Conservation (phyloP, 2,888 invertebrate genomes). For the Oxytorus armatus region DNA sequence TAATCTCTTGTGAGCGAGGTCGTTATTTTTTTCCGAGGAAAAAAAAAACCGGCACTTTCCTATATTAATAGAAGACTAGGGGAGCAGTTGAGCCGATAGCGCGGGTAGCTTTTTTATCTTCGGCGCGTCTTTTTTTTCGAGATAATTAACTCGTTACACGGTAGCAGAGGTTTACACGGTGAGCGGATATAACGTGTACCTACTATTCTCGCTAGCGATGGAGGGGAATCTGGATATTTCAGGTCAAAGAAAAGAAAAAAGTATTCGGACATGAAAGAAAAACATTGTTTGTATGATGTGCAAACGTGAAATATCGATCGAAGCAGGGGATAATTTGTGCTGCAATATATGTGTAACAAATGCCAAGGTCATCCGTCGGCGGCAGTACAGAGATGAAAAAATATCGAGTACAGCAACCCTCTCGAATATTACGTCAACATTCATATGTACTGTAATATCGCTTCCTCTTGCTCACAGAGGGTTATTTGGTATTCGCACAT, state of each 20-base stretch:
- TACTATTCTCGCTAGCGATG: neutral
- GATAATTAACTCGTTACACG: slow-evolving; percentile 53
- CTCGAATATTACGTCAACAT: neutral
- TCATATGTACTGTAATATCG: slow-evolving; percentile 8
- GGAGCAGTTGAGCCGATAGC: neutral
- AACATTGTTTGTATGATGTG: neutral
- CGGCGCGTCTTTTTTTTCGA: slow-evolving; percentile 17
- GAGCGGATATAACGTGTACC: slow-evolving; percentile 12
- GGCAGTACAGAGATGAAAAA: slow-evolving; percentile 9
- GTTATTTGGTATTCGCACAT: slow-evolving; percentile 12
- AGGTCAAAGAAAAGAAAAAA: neutral
- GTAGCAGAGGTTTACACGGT: slow-evolving; percentile 22
- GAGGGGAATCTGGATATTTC: neutral
- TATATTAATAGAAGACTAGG: slow-evolving; percentile 45
- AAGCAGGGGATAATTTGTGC: slow-evolving; percentile 5
- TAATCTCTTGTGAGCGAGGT: slow-evolving; percentile 23
- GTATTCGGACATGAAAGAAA: neutral
- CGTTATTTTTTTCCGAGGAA: slow-evolving; percentile 21
- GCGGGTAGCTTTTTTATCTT: slow-evolving; percentile 9
- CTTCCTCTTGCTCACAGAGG: neutral
- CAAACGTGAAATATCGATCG: neutral
- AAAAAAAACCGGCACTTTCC: slow-evolving; percentile 21
- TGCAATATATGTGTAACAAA: slow-evolving; percentile 7
- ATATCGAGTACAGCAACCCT: slow-evolving; percentile 33
- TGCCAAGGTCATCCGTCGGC: slow-evolving; percentile 41